Evolutionary conservation across 2,797 vertebrate genomes (phyloP).

Genomic region (Onychomys torridus): DNA sequence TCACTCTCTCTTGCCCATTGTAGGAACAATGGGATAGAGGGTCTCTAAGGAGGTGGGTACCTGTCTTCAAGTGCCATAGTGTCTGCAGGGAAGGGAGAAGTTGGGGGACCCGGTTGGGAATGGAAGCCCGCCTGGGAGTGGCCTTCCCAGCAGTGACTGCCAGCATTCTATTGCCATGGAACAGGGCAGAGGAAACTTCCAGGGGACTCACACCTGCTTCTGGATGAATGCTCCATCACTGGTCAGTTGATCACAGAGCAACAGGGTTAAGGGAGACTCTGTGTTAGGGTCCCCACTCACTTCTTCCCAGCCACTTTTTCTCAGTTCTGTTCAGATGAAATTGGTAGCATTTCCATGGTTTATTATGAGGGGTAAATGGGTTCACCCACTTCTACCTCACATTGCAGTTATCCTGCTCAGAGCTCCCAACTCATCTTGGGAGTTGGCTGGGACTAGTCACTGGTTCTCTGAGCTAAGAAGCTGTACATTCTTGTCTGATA

Average conservation of each 20-base stretch:
- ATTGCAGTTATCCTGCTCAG: neutral
- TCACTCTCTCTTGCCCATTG: neutral
- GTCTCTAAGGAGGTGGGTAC: neutral
- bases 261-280: neutral
- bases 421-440: neutral
- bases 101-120: neutral
- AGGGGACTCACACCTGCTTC: neutral
- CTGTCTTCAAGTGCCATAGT: neutral
- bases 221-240: neutral
- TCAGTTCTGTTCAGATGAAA: neutral
- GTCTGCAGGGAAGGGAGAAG: neutral
- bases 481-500: neutral
- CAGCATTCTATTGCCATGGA: neutral
- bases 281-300: neutral
- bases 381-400: too few species aligned
- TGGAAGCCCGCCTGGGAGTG: neutral
- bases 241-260: neutral
- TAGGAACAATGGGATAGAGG: neutral
- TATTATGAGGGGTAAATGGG: neutral
- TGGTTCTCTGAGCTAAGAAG: neutral
- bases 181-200: too few species aligned
- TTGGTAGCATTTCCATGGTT: neutral
- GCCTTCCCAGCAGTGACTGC: neutral
- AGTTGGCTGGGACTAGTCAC: neutral
- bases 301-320: neutral